Percentiles rank a stretch among this genome's conserved stretches.
These are phyloP conservation scores for Arnoldichthys spilopterus DNA, from an alignment of 2,797 vertebrate species.

Conservation along the genomic window DNA sequence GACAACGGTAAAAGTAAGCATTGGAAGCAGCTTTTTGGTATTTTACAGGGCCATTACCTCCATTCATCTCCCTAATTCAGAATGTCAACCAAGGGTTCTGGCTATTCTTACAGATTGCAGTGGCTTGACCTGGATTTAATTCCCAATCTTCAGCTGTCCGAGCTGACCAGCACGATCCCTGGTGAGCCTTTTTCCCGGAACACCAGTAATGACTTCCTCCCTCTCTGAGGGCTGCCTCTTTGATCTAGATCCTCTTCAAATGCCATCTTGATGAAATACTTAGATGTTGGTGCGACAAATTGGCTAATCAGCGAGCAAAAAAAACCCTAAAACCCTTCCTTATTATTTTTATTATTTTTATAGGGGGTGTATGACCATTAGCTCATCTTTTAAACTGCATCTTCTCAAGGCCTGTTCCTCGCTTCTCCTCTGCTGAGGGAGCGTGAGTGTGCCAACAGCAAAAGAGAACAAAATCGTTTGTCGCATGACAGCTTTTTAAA, in stretches of 20 bases:
- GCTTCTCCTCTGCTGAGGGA: neutral
- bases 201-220: slow-evolving; percentile 18
- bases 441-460: neutral
- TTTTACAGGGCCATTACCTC: slow-evolving; percentile 45
- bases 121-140: slow-evolving; percentile 48
- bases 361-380: neutral
- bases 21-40: slow-evolving; percentile 30
- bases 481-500: neutral
- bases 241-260: slow-evolving; percentile 10
- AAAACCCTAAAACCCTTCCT: neutral
- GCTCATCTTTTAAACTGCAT: no score
- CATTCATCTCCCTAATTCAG: slow-evolving; percentile 48
- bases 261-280: neutral
- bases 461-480: neutral
- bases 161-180: slow-evolving; percentile 24
- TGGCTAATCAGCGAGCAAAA: neutral
- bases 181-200: neutral
- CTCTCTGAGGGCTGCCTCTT: neutral
- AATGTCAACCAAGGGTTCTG: slow-evolving; percentile 35
- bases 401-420: neutral
- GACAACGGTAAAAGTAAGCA: slow-evolving; percentile 36
- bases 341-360: neutral
- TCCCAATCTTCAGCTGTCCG: slow-evolving; percentile 16
- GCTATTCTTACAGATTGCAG: slow-evolving; percentile 31
- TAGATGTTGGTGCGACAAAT: slow-evolving; percentile 19